Conservation (phyloP, 92 coral and sea anemone genomes). For the Blastomussa wellsi region DNA sequence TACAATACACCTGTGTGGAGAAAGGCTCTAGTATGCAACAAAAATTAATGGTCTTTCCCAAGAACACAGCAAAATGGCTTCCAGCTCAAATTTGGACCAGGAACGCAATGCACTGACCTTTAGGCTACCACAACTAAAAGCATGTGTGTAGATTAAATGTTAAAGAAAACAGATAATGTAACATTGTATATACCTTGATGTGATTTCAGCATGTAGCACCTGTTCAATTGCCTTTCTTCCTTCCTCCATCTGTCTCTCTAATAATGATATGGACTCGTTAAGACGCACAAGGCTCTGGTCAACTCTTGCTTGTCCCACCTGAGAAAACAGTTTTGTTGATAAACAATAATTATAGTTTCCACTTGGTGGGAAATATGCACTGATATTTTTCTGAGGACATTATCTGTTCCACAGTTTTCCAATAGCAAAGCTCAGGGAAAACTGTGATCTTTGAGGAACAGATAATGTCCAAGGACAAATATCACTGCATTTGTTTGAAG, state of each 20-base stretch:
- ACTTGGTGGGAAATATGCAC: no score
- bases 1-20: neutral
- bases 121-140: neutral
- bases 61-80: neutral
- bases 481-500: no score
- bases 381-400: no score
- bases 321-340: neutral
- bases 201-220: conserved; percentile 96
- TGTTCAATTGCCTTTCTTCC: conserved; percentile 95
- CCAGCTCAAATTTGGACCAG: neutral
- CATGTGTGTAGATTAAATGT: neutral
- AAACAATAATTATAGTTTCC: neutral
- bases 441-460: no score
- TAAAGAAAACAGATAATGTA: neutral
- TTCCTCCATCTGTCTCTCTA: conserved; percentile 94
- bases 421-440: no score
- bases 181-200: conserved; percentile 64
- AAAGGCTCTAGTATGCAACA: neutral
- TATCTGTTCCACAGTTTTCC: no score
- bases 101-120: neutral
- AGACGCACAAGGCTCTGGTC: conserved; percentile 89
- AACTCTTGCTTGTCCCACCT: conserved; percentile 86
- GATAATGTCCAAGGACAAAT: no score
- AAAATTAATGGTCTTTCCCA: neutral
- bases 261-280: conserved; percentile 88